Conservation (phyloP, 2,113 vertebrate species). For the Perognathus longimembris region DNA sequence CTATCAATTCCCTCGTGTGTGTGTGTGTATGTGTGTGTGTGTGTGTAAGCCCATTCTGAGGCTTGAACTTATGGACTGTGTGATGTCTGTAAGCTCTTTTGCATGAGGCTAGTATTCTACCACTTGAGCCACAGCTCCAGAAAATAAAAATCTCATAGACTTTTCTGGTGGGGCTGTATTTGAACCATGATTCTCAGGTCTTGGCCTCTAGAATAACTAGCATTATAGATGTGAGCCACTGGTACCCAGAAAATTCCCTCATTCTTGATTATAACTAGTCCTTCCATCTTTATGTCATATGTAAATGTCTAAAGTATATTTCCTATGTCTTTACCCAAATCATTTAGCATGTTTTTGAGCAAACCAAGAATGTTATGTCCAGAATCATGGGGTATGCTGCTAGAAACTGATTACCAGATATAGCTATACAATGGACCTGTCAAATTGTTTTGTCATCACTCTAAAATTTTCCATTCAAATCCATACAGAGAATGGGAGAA, state of each 20-base stretch:
- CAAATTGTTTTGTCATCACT: not conserved
- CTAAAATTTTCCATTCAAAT: conserved; percentile 30
- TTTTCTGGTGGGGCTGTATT: too few species aligned
- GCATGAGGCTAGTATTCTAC: too few species aligned
- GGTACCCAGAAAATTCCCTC: not conserved
- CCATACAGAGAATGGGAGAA: not conserved
- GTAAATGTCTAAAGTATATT: not conserved
- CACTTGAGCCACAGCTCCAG: too few species aligned
- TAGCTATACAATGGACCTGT: not conserved
- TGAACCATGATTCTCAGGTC: too few species aligned
- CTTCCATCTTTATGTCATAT: not conserved
- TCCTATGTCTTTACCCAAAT: not conserved
- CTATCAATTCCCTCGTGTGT: too few species aligned
- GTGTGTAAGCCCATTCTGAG: too few species aligned
- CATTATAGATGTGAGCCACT: too few species aligned
- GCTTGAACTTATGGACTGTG: too few species aligned
- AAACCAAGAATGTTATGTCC: not conserved
- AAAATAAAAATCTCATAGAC: too few species aligned
- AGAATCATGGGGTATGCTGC: not conserved
- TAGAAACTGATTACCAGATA: not conserved
- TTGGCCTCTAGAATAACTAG: too few species aligned
- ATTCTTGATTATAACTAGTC: conserved; percentile 16
- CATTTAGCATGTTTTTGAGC: not conserved
- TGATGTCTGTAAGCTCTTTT: too few species aligned
- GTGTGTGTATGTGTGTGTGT: too few species aligned